Evolutionary conservation across 2,888 invertebrate species (phyloP), one percentile per base, ranked within the genome.

Genomic region (Cryptocephalus moraei): DNA sequence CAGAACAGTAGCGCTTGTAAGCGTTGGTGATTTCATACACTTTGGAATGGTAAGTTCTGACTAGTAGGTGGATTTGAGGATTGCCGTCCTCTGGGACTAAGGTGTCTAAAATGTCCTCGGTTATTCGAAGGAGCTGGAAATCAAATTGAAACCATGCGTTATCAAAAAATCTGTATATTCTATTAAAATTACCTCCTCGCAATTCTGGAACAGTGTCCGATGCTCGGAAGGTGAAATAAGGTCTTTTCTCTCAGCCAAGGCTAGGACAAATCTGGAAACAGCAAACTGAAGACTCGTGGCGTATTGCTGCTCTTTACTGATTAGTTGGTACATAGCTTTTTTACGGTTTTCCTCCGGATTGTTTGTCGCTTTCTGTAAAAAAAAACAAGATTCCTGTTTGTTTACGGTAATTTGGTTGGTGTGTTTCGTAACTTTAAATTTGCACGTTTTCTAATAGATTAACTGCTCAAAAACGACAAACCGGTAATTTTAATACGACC

Each of bases 1-100:
- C 90, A 58, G 85, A 79, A 66, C 88, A 85, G 70, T 91, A 91
- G 62, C 84, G 81, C 67, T 85, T 82, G 69, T 90, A 91, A 42
- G 86, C 81, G 43, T 82, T 80, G 63, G 82, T 84, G 60, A 89
- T 82, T 60, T 81, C 79, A 55, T 81, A 78, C 50, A 86, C 78
- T 71, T 86, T 86, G 41, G 80, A 77, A 41, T 85, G 73, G 65
- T 90, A 91, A 2, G 82, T 80, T 33, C 82, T 78, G 4, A 82
- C 78, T 41, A 86, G 76, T 31, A 79, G 78, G 51, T 80, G 79
- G 39, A 82, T 75, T 56, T 82, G 81, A 34, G 78, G 75, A 61
- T 87, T 86, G 6, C 84, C 82, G 44, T 89, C 88, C 47, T 85
- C 84, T 59, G 79, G 81, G 43, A 84, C 75, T 48, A 85, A 68